phyloP scores from a whole-genome alignment of 1,140 invertebrate genomes.

The Bombus waltoni region DNA sequence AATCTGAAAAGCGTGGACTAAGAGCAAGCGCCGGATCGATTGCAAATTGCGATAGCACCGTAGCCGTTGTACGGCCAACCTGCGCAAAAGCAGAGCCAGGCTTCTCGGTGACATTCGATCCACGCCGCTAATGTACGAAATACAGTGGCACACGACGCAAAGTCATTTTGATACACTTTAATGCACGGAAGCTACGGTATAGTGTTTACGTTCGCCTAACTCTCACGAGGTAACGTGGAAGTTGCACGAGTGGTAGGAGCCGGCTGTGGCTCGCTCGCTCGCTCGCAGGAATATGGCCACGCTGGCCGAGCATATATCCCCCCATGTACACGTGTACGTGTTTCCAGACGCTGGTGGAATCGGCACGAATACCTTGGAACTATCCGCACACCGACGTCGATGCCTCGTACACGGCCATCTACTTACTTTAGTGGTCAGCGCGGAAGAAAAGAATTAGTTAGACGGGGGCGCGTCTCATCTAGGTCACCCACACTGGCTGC shows the following conservation, averaged over 20 bases:
- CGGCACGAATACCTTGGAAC: slow-evolving; percentile 12
- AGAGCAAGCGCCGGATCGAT: slow-evolving; percentile 8
- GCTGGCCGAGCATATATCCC: slow-evolving; percentile 29
- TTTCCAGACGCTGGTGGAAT: slow-evolving; percentile 7
- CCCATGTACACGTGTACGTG: not conserved
- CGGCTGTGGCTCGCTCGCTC: slow-evolving; percentile 5
- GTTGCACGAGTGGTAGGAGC: slow-evolving; percentile 30
- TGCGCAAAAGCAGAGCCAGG: not conserved
- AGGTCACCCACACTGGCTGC: slow-evolving; percentile 77
- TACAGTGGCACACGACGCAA: not conserved
- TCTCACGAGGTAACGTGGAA: slow-evolving; percentile 48
- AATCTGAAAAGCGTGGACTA: not conserved
- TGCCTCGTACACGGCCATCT: slow-evolving; percentile 78
- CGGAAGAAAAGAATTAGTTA: slow-evolving; percentile 83
- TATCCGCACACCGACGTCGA: slow-evolving; percentile 34
- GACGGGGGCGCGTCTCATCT: slow-evolving; percentile 82
- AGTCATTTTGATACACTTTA: slow-evolving; percentile 16
- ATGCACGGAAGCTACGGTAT: slow-evolving; percentile 30
- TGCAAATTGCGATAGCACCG: not conserved
- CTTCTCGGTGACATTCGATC: slow-evolving; percentile 20
- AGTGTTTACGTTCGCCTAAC: slow-evolving; percentile 59
- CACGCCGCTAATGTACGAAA: slow-evolving; percentile 6
- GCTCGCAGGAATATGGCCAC: slow-evolving; percentile 52
- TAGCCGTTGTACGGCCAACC: not conserved
- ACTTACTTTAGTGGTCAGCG: slow-evolving; percentile 82